Evolutionary conservation across 2,797 vertebrate species (phyloP).

Genomic region (Psittacula echo): DNA sequence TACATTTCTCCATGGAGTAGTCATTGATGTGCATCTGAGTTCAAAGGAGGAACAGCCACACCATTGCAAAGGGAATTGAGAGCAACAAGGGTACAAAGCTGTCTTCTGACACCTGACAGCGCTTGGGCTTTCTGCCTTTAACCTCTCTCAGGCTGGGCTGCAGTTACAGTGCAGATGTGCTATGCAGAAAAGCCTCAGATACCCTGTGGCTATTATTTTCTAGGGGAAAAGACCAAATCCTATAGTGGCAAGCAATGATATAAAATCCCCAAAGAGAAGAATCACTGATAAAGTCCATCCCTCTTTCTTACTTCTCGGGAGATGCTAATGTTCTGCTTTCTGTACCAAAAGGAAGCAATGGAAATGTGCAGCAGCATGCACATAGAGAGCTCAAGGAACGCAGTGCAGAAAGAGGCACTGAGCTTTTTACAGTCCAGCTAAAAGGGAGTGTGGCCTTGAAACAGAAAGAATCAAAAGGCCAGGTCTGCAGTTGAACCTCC

Average conservation of each 20-base stretch:
- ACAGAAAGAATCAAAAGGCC: not conserved
- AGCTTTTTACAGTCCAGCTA: not conserved
- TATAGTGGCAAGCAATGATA: not conserved
- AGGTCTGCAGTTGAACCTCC: not conserved
- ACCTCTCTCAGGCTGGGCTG: not conserved
- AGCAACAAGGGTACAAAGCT: not conserved
- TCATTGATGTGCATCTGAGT: not conserved
- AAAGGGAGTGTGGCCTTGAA: not conserved
- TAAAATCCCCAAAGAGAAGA: not conserved
- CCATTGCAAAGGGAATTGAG: not conserved
- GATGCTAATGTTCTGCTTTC: not conserved
- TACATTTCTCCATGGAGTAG: not conserved
- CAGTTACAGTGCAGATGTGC: not conserved
- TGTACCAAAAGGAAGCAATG: not conserved
- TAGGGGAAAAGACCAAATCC: not conserved
- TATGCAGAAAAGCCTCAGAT: not conserved
- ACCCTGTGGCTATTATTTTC: not conserved
- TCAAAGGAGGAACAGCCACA: not conserved
- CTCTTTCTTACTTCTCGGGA: not conserved
- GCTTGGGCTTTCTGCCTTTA: not conserved
- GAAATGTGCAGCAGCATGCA: not conserved
- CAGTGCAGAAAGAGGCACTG: not conserved
- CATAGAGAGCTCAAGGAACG: not conserved
- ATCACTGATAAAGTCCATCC: not conserved
- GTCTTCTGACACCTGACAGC: not conserved